A percentile compares a stretch with the other conserved stretches of the same genome.
These are phyloP conservation scores for Drosophila borealis DNA, from an alignment of 2,888 invertebrate species.

Conservation along the genomic window DNA sequence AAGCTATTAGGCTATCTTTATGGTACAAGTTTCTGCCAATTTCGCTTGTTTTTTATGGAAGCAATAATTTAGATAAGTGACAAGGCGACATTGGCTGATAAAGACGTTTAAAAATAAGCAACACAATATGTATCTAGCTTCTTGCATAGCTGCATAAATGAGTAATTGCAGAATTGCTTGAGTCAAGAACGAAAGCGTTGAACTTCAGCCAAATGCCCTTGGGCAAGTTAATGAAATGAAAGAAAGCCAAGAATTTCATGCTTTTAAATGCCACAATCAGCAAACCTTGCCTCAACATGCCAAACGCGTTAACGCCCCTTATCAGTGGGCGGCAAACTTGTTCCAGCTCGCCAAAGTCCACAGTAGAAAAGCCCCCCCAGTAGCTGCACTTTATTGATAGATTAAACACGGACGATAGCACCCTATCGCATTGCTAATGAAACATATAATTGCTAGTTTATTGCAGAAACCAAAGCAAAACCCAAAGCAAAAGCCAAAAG, in stretches of 20 bases:
- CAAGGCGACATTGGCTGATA: slow-evolving; percentile 37
- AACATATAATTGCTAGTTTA: slow-evolving; percentile 24
- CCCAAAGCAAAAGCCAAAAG: slow-evolving; percentile 17
- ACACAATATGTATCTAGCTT: slow-evolving; percentile 17
- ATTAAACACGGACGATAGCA: slow-evolving; percentile 41
- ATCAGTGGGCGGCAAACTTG: slow-evolving; percentile 19
- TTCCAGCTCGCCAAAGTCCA: slow-evolving; percentile 35
- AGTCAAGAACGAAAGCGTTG: slow-evolving; percentile 45
- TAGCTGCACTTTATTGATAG: slow-evolving; percentile 38
- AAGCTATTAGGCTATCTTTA: slow-evolving; percentile 61
- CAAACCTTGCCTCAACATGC: slow-evolving; percentile 20
- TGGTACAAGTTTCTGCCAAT: slow-evolving; percentile 29
- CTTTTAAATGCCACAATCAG: slow-evolving; percentile 44
- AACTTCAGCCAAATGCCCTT: slow-evolving; percentile 62
- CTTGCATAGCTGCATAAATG: slow-evolving; percentile 31
- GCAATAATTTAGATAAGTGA: slow-evolving; percentile 58
- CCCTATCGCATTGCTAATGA: slow-evolving; percentile 29
- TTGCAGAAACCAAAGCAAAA: slow-evolving; percentile 4
- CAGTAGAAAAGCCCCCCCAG: slow-evolving; percentile 12
- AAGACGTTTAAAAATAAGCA: slow-evolving; percentile 40
- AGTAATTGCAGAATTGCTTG: slow-evolving; percentile 41
- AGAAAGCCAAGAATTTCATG: slow-evolving; percentile 51
- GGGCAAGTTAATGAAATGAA: slow-evolving; percentile 31
- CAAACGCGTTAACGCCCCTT: slow-evolving; percentile 26
- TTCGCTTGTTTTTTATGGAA: slow-evolving; percentile 26